A percentile compares a stretch with the other conserved stretches of the same genome.
Conservation (phyloP, 2,888 invertebrate genomes). For the Molanna angustata region DNA sequence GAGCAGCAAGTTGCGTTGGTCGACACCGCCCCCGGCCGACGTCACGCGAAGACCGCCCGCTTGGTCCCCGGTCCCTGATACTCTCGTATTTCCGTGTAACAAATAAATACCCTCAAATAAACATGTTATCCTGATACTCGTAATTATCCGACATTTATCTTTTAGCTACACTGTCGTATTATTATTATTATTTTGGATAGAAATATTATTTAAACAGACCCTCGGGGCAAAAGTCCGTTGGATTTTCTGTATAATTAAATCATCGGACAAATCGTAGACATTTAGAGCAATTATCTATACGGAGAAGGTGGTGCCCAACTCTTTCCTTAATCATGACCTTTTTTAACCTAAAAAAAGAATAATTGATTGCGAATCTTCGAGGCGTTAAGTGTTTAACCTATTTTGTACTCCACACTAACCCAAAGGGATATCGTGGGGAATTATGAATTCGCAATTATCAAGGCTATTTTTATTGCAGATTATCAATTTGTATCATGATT, state of each 20-base stretch:
- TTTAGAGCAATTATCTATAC: no score
- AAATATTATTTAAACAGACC: background rate
- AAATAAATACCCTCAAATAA: constrained; percentile 19
- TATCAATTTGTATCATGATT: no score
- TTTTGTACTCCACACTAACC: no score
- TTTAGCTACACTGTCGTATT: constrained; percentile 4
- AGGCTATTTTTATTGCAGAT: no score
- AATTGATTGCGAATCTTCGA: no score
- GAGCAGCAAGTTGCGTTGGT: constrained; percentile 1
- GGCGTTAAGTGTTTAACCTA: no score
- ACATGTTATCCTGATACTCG: constrained; percentile 23
- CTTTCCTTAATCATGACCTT: no score
- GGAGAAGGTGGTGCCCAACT: no score
- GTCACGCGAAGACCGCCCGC: constrained; percentile 25
- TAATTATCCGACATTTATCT: constrained; percentile 23
- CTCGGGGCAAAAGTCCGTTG: background rate
- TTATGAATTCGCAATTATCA: no score
- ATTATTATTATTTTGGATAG: background rate
- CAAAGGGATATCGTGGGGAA: no score
- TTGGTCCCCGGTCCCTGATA: background rate
- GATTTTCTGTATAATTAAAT: constrained; percentile 3
- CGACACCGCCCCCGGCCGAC: constrained; percentile 11
- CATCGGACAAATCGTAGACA: constrained; percentile 1
- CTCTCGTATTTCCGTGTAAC: background rate
- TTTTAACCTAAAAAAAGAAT: no score